Conservation (phyloP, 2,113 vertebrate species). For the Pelodiscus sinensis region DNA sequence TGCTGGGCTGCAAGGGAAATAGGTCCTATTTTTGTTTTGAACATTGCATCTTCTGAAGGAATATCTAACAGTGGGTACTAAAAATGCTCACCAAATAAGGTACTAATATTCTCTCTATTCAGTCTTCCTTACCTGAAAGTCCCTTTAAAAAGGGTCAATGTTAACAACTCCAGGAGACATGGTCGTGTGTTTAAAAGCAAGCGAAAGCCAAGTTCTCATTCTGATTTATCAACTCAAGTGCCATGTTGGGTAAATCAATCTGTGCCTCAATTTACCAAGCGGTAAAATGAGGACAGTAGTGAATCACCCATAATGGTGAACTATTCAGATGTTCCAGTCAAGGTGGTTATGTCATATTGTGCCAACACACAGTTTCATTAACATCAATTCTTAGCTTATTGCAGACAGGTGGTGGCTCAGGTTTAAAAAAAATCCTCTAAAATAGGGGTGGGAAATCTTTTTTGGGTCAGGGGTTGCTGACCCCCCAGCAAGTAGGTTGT, state of each 20-base stretch:
- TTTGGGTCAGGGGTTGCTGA: no score
- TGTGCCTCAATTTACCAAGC: conserved; percentile 19
- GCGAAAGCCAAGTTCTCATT: conserved; percentile 10
- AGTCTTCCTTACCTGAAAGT: not conserved
- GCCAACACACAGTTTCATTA: not conserved
- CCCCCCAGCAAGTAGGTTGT: no score
- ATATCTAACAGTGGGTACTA: accelerated
- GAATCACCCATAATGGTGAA: not conserved
- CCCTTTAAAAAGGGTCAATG: not conserved
- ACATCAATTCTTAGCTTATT: accelerated
- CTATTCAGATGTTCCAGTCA: not conserved
- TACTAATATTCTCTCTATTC: not conserved
- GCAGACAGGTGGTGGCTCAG: not conserved
- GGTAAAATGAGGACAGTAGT: not conserved
- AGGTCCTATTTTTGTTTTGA: accelerated
- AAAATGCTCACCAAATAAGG: not conserved
- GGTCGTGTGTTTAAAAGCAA: not conserved
- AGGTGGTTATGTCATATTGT: not conserved
- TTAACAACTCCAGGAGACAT: not conserved
- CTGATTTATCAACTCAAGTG: conserved; percentile 16
- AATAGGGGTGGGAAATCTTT: no score
- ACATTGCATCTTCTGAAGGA: not conserved
- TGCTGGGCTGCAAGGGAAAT: not conserved
- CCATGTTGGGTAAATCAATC: conserved; percentile 35
- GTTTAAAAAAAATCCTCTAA: no score